Percentiles rank a stretch among this genome's conserved stretches.
Evolutionary conservation across 2,113 vertebrate species (phyloP).

Genomic region (Microtus montanus): DNA sequence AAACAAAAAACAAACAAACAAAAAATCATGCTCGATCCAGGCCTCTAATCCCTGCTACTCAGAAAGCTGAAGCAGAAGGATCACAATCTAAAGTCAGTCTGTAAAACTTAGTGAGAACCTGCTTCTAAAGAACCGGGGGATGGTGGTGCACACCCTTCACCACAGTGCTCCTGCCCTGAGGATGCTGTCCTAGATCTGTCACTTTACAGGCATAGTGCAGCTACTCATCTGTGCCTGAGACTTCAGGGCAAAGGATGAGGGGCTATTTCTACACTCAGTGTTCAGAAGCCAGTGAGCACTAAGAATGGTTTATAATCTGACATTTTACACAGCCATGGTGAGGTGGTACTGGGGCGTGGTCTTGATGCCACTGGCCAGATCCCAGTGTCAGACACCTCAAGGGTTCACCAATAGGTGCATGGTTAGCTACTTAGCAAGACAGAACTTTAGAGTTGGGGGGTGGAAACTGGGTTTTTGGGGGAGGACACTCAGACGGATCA

Average conservation of each 20-base stretch:
- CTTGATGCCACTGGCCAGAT: not conserved
- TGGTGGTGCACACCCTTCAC: not conserved
- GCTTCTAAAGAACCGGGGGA: not conserved
- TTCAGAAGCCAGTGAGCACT: slow-evolving; percentile 72
- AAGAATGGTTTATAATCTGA: slow-evolving; percentile 85
- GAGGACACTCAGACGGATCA: not conserved
- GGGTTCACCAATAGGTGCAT: not conserved
- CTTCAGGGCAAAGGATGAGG: slow-evolving; percentile 82
- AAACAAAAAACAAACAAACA: too few relatives aligned
- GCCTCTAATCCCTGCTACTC: too few relatives aligned
- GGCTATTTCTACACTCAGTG: slow-evolving; percentile 85
- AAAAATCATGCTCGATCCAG: too few relatives aligned
- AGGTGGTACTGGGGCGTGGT: not conserved
- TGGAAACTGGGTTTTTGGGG: not conserved
- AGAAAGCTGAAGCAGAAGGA: not conserved
- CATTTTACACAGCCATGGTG: slow-evolving; percentile 1
- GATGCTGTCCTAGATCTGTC: slow-evolving; percentile 46
- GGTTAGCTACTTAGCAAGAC: not conserved
- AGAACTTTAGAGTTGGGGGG: not conserved
- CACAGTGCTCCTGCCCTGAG: slow-evolving; percentile 3
- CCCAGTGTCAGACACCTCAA: too few relatives aligned
- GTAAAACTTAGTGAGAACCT: not conserved
- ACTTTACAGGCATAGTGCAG: slow-evolving; percentile 76
- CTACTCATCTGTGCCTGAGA: slow-evolving; percentile 80
- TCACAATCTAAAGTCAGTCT: not conserved